phyloP scores from a whole-genome alignment of 2,888 invertebrate species.

The Diaperis boleti region DNA sequence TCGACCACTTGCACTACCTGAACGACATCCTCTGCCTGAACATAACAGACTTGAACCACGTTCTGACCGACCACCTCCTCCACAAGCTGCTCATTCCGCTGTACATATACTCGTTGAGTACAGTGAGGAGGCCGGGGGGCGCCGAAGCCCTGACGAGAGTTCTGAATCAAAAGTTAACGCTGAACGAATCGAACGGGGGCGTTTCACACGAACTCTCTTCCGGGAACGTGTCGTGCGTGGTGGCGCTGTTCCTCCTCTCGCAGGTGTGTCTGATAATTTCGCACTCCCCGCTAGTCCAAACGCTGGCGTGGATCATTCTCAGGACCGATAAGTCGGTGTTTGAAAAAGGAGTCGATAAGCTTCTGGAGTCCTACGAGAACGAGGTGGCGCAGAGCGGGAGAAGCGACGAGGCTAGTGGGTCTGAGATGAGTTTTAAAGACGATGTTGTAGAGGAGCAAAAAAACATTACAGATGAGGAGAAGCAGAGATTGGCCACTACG shows the following conservation, averaged over 20 bases:
- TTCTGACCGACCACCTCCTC: conserved; percentile 92
- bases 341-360: conserved; percentile 62
- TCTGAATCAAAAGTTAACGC: conserved; percentile 71
- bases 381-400: conserved; percentile 52
- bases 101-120: conserved; percentile 88
- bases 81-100: conserved; percentile 93
- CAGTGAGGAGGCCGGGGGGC: conserved; percentile 67
- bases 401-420: conserved; percentile 54
- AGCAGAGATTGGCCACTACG: conserved; percentile 69
- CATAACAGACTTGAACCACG: conserved; percentile 93
- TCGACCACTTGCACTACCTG: conserved; percentile 97
- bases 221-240: conserved; percentile 86
- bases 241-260: conserved; percentile 90
- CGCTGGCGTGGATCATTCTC: conserved; percentile 90
- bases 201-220: conserved; percentile 55
- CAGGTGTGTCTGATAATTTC: conserved; percentile 96
- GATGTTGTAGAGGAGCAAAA: conserved; percentile 68
- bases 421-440: conserved; percentile 50
- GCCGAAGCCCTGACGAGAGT: conserved; percentile 75
- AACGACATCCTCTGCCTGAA: conserved; percentile 95
- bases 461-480: conserved; percentile 95
- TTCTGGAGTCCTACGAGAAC: conserved; percentile 61
- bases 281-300: conserved; percentile 90
- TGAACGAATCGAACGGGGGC: conserved; percentile 60
- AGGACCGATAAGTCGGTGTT: conserved; percentile 76